phyloP scores from a whole-genome alignment of 2,888 invertebrate genomes.

The Micropterix aruncella region DNA sequence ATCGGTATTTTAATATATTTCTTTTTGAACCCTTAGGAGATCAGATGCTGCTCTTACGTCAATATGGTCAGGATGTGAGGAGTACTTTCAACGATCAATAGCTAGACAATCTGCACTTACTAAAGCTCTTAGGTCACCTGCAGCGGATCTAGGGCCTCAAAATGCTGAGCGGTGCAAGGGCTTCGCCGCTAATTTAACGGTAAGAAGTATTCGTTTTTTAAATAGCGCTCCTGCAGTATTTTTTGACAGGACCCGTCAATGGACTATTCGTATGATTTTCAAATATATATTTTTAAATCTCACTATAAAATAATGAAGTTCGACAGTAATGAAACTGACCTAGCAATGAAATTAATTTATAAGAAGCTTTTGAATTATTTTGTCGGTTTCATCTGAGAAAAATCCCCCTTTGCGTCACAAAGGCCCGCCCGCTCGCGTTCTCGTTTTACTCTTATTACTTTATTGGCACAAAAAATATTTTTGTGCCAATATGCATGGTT shows the following conservation, averaged over 20 bases:
- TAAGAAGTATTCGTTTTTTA: conserved; percentile 19
- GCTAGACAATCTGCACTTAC: conserved; percentile 52
- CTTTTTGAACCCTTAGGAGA: too few relatives aligned
- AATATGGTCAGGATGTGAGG: conserved; percentile 60
- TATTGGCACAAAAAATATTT: too few relatives aligned
- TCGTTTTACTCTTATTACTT: too few relatives aligned
- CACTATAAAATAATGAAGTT: background rate
- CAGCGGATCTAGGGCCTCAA: conserved; percentile 64
- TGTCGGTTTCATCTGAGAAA: too few relatives aligned
- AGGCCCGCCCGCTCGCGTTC: too few relatives aligned
- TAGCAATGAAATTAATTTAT: too few relatives aligned
- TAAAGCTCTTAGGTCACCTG: conserved; percentile 46
- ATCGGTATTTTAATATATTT: too few relatives aligned
- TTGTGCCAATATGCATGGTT: too few relatives aligned
- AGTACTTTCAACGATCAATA: conserved; percentile 59
- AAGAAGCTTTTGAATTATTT: too few relatives aligned
- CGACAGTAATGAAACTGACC: background rate
- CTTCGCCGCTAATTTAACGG: conserved; percentile 65
- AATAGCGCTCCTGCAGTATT: background rate
- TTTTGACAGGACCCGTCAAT: conserved; percentile 3
- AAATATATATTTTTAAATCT: conserved; percentile 3
- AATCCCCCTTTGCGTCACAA: too few relatives aligned
- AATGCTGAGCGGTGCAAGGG: conserved; percentile 80
- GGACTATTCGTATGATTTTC: conserved; percentile 3
- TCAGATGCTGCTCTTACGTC: conserved; percentile 36